phyloP scores from a whole-genome alignment of 1,140 invertebrate species.

The Probaryconus sp. region DNA sequence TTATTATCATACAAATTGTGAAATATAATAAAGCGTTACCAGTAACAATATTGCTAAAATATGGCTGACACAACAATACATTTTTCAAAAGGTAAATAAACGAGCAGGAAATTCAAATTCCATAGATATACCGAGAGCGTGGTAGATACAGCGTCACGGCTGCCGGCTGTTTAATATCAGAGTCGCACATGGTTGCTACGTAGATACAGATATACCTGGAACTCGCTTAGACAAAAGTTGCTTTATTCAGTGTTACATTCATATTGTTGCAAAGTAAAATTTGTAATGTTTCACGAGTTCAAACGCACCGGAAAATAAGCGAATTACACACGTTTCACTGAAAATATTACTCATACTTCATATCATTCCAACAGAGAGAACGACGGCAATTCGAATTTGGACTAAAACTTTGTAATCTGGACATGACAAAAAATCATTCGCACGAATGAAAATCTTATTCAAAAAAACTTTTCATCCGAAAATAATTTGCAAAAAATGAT shows the following conservation, averaged over 20 bases:
- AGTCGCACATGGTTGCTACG: constrained; percentile 69
- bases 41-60: not conserved
- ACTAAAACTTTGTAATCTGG: too few species aligned
- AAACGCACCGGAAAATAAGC: too few species aligned
- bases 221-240: constrained; percentile 73
- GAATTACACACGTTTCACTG: not conserved
- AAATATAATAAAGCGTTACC: too few species aligned
- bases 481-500: too few species aligned
- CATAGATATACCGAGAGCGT: constrained; percentile 34
- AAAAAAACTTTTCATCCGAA: too few species aligned
- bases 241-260: constrained; percentile 45
- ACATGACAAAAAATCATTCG: too few species aligned
- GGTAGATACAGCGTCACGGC: constrained; percentile 73
- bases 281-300: not conserved
- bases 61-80: constrained; percentile 17
- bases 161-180: constrained; percentile 76
- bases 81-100: constrained; percentile 30
- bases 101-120: constrained; percentile 35
- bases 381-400: too few species aligned
- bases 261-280: constrained; percentile 6
- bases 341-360: too few species aligned
- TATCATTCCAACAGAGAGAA: constrained; percentile 63
- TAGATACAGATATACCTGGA: constrained; percentile 3
- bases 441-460: too few species aligned
- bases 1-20: too few species aligned